phyloP scores from a whole-genome alignment of 2,797 vertebrate species.

The Lycodopsis pacificus region DNA sequence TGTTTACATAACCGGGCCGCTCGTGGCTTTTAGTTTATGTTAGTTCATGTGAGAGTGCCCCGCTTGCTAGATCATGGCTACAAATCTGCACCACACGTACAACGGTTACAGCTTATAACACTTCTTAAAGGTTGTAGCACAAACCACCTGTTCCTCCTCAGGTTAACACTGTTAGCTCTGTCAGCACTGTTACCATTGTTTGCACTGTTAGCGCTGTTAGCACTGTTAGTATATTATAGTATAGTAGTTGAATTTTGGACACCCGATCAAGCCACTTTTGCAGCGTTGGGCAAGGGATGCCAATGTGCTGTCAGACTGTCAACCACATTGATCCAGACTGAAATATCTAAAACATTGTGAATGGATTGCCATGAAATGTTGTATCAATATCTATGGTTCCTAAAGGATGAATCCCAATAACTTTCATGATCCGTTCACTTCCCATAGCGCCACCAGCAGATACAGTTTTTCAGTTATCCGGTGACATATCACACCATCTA shows the following conservation, averaged over 20 bases:
- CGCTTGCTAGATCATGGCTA: not conserved
- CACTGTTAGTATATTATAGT: no score
- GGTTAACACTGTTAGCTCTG: not conserved
- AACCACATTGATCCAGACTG: not conserved
- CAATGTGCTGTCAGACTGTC: not conserved
- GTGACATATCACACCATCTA: not conserved
- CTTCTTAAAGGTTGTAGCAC: not conserved
- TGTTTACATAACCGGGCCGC: no score
- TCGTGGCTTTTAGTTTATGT: not conserved
- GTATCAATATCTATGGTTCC: not conserved
- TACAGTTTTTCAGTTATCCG: not conserved
- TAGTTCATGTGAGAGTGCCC: not conserved
- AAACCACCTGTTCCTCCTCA: not conserved
- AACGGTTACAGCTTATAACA: not conserved
- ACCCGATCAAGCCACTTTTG: not conserved
- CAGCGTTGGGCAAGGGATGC: not conserved
- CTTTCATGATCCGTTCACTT: not conserved
- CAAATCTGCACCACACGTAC: not conserved
- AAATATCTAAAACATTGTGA: not conserved
- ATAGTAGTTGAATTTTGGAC: not conserved
- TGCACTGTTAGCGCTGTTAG: not conserved
- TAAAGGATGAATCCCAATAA: not conserved
- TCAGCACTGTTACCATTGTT: not conserved
- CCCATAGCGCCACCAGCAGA: not conserved
- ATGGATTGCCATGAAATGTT: not conserved